These are phyloP conservation scores for Brachionus sp. DNA, from an alignment of 1,140 invertebrate species.

Conservation along the genomic window DNA sequence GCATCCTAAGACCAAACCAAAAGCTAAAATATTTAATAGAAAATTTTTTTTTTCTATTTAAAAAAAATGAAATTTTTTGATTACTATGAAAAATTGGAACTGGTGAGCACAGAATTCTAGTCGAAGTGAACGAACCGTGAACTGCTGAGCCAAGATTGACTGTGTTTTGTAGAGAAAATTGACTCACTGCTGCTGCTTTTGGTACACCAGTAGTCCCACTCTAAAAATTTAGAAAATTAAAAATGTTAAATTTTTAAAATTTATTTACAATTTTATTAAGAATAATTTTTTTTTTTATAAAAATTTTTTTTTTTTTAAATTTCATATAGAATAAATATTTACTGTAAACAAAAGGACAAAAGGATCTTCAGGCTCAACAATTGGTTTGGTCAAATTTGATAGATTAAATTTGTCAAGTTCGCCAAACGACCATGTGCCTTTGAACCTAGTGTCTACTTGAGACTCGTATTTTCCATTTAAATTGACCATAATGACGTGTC, in stretches of 20 bases:
- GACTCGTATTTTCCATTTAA: constrained; percentile 12
- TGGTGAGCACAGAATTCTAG: background rate
- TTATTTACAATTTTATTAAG: background rate
- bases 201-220: constrained; percentile 15
- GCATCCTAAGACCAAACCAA: constrained; percentile 72
- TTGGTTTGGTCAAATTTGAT: background rate
- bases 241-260: background rate
- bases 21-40: constrained; percentile 80
- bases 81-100: constrained; percentile 39
- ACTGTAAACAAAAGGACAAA: constrained; percentile 24
- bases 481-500: constrained; percentile 19
- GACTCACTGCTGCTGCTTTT: background rate
- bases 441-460: background rate
- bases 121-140: constrained; percentile 50
- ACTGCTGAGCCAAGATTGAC: constrained; percentile 2
- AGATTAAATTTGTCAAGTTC: constrained; percentile 14
- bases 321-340: background rate
- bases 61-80: background rate
- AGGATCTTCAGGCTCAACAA: background rate
- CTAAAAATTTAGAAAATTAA: background rate
- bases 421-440: constrained; percentile 24
- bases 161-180: constrained; percentile 31
- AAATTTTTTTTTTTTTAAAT: background rate
- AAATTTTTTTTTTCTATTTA: no score
- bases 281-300: constrained; percentile 11